phyloP scores from a whole-genome alignment of 2,888 invertebrate species.

The Stenurella melanura region DNA sequence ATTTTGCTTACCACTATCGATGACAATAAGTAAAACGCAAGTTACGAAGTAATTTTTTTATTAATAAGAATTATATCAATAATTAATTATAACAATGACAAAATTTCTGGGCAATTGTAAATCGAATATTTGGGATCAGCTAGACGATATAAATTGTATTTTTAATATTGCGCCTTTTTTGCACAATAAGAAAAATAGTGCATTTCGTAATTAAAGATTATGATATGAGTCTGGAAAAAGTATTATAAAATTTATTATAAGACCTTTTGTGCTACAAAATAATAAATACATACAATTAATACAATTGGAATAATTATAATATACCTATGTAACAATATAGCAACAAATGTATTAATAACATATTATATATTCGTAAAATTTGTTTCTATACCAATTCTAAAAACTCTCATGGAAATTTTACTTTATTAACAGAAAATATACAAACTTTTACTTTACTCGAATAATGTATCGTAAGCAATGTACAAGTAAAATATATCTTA shows the following conservation, averaged over 20 bases:
- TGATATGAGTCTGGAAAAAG: constrained; percentile 63
- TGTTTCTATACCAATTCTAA: constrained; percentile 59
- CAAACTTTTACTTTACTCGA: constrained; percentile 56
- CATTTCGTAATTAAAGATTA: constrained; percentile 51
- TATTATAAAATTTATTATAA: constrained; percentile 56
- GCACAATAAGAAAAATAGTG: constrained; percentile 43
- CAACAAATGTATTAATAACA: constrained; percentile 69
- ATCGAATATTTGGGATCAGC: constrained; percentile 60
- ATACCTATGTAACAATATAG: constrained; percentile 71
- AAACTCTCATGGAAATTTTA: constrained; percentile 56
- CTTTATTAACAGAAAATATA: constrained; percentile 62
- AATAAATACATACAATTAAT: constrained; percentile 36
- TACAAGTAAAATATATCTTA: constrained; percentile 68
- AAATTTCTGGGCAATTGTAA: constrained; percentile 62
- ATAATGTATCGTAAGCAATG: constrained; percentile 60
- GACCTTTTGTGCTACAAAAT: constrained; percentile 48
- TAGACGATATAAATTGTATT: constrained; percentile 60
- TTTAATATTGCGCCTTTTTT: constrained; percentile 28
- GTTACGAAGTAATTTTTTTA: constrained; percentile 50
- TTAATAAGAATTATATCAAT: constrained; percentile 67
- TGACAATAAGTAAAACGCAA: background rate
- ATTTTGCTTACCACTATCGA: too few species aligned
- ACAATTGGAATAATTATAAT: constrained; percentile 47
- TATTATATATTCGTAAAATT: constrained; percentile 62
- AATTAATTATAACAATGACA: constrained; percentile 68